phyloP scores from a whole-genome alignment of 2,888 invertebrate genomes.

The Leucania comma region DNA sequence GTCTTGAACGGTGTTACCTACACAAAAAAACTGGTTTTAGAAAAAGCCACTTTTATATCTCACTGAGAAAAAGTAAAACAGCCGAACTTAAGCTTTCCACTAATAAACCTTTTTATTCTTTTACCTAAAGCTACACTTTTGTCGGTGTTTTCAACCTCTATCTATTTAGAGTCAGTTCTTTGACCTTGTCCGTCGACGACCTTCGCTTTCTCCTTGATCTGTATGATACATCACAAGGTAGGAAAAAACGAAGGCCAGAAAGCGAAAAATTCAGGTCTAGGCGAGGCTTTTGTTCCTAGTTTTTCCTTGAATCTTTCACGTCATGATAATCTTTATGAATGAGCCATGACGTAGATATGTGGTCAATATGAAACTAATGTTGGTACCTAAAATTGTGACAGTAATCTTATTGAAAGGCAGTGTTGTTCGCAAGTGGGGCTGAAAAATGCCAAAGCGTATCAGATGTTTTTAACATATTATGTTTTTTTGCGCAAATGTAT shows the following conservation, averaged over 20 bases:
- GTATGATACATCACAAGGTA: slow-evolving; percentile 33
- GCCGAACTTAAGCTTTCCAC: background rate
- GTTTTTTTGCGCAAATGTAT: no score
- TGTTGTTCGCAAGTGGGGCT: background rate
- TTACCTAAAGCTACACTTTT: slow-evolving; percentile 15
- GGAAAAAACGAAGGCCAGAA: slow-evolving; percentile 26
- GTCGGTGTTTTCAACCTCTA: slow-evolving; percentile 1
- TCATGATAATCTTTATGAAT: slow-evolving; percentile 25
- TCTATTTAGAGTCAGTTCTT: slow-evolving; percentile 11
- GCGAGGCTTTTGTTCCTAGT: background rate
- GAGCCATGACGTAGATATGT: background rate
- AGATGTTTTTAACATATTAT: background rate
- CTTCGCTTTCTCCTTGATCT: slow-evolving; percentile 26
- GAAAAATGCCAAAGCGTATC: background rate
- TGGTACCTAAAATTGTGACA: background rate
- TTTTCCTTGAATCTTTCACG: slow-evolving; percentile 12
- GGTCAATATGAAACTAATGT: background rate
- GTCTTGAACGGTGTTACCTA: background rate
- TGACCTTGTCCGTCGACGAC: slow-evolving; percentile 15
- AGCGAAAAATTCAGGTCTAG: slow-evolving; percentile 7
- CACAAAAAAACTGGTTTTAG: no score
- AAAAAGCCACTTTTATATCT: background rate
- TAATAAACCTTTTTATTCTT: slow-evolving; percentile 21
- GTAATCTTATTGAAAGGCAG: no score
- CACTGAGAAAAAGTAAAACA: background rate